Percentiles rank a stretch among this genome's conserved stretches.
phyloP scores from a whole-genome alignment of 1,140 invertebrate species.

The Mamestra configurata region DNA sequence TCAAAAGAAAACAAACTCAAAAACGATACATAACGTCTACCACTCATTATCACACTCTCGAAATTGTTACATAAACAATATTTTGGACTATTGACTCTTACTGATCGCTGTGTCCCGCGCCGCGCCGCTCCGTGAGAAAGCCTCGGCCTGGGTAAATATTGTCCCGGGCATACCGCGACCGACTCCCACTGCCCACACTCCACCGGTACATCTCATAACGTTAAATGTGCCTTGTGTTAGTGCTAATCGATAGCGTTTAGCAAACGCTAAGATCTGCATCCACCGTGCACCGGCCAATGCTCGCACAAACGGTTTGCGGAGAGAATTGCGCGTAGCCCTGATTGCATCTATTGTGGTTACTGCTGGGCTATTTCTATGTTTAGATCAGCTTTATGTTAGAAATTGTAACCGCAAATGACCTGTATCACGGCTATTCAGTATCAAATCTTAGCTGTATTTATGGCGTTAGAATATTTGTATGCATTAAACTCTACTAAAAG shows the following conservation, averaged over 20 bases:
- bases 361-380: constrained; percentile 21
- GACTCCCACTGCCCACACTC: constrained; percentile 40
- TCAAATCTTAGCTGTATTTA: constrained; percentile 17
- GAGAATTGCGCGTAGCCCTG: constrained; percentile 9
- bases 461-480: not conserved
- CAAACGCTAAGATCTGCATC: constrained; percentile 25
- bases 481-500: not conserved
- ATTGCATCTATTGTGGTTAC: constrained; percentile 38
- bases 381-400: constrained; percentile 31
- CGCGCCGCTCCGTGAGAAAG: constrained; percentile 75
- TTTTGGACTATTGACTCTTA: constrained; percentile 72
- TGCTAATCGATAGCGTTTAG: constrained; percentile 50
- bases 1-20: not conserved
- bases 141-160: constrained; percentile 79
- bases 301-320: not conserved
- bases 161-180: constrained; percentile 55
- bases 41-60: constrained; percentile 57
- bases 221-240: constrained; percentile 19
- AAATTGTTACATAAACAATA: constrained; percentile 81
- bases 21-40: constrained; percentile 10
- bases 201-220: constrained; percentile 54
- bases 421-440: not conserved
- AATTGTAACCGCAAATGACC: constrained; percentile 24
- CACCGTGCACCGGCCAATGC: not conserved
- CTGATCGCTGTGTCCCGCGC: constrained; percentile 63